Evolutionary conservation across 1,140 invertebrate genomes (phyloP), one percentile per base, ranked within the genome.

Genomic region (Teleogryllus occipitalis): DNA sequence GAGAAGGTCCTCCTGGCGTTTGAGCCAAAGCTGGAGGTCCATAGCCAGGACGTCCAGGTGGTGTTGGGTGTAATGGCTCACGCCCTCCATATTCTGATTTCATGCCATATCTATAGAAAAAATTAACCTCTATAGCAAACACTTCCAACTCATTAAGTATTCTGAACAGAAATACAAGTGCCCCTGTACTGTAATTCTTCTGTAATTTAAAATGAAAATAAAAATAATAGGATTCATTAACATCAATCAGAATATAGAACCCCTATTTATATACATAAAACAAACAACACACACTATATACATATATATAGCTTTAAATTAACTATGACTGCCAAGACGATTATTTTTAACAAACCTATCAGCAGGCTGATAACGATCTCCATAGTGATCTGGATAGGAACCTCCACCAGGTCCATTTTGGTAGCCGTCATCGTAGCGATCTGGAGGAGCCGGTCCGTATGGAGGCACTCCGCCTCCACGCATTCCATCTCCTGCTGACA

Each of bases 391-490:
- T 47, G 86, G 85, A 76, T 88, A 88, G 8, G 85, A 85, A 14
- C 80, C 80, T 15, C 82, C 82, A 12, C 86, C 84, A 47, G 87
- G 87, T 14, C 88, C 88, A 81, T 87, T 88, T 81, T 83, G 82
- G 75, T 87, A 88, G 48, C 85, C 85, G 65, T 88, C 87, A 73
- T 89, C 87, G 80, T 88, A 88, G 83, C 88, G 86, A 82, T 88
- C 88, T 22, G 79, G 27, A n/a, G 75, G 73, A 65, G 47, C 54
- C 6, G 27, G 72, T 72, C 78, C 79, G 47, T 79, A 79, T 18
- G 78, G 73, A 18, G 74, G 74, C 10, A 75, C 78, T n/a, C n/a
- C 47, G 15, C 47, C 74, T 47, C 79, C 79, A 22, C 79, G 73
- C 47, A 46, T 54, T 48, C 47, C 73, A n/a, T 81, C 79, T 79